phyloP scores from a whole-genome alignment of 2,888 invertebrate species.

The Nomada hirtipes region DNA sequence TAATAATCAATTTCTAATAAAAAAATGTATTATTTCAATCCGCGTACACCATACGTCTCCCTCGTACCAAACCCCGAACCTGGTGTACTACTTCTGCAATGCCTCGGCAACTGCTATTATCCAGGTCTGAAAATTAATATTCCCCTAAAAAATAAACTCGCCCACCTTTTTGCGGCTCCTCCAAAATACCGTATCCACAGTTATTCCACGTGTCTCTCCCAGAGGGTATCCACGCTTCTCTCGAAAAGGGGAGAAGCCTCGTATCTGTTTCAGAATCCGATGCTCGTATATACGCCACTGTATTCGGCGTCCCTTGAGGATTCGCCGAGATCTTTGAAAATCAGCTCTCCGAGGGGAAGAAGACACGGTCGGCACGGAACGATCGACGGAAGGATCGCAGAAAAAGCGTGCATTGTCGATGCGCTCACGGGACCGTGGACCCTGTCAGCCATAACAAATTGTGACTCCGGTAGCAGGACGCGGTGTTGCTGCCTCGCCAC shows the following conservation, averaged over 20 bases:
- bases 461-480: slow-evolving; percentile 78
- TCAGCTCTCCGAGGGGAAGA: slow-evolving; percentile 34
- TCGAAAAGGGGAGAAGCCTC: slow-evolving; percentile 7
- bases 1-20: too few species aligned
- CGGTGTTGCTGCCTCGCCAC: slow-evolving; percentile 72
- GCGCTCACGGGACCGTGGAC: slow-evolving; percentile 60
- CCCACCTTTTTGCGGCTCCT: too few species aligned
- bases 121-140: too few species aligned
- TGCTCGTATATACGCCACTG: slow-evolving; percentile 21
- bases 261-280: neutral
- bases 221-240: neutral
- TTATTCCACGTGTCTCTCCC: neutral
- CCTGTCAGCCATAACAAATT: slow-evolving; percentile 83
- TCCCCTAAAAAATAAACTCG: too few species aligned
- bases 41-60: too few species aligned
- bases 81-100: too few species aligned
- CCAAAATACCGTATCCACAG: neutral
- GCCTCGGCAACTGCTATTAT: too few species aligned
- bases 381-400: slow-evolving; percentile 36
- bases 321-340: slow-evolving; percentile 58
- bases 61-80: neutral
- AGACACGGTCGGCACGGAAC: slow-evolving; percentile 13
- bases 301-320: slow-evolving; percentile 46
- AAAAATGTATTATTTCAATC: too few species aligned
- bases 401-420: slow-evolving; percentile 71